Evolutionary conservation across 2,888 invertebrate species (phyloP).

Genomic region (Cryptocephalus moraei): DNA sequence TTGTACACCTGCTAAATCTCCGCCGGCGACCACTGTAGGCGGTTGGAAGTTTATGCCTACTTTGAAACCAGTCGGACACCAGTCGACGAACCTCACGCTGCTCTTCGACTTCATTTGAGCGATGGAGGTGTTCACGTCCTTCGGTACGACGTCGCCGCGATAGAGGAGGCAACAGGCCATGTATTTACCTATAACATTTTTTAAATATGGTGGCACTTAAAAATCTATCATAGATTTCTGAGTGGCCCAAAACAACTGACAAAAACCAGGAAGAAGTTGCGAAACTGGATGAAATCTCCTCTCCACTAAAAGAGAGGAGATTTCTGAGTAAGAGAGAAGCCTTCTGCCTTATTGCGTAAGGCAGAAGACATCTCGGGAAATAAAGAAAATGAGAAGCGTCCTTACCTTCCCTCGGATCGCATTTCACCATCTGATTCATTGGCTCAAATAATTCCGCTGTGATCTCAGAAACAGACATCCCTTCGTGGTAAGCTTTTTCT

Average conservation of each 20-base stretch:
- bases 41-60: constrained; percentile 48
- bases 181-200: constrained; percentile 47
- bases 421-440: constrained; percentile 83
- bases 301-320: no score
- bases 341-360: no score
- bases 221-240: no score
- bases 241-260: no score
- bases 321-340: no score
- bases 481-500: constrained; percentile 64
- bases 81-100: constrained; percentile 83
- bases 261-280: no score
- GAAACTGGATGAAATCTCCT: no score
- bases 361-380: not conserved
- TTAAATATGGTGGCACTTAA: no score
- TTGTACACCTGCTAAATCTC: constrained; percentile 71
- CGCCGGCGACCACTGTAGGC: constrained; percentile 65
- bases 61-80: constrained; percentile 91
- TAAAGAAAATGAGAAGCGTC: not conserved
- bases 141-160: constrained; percentile 82
- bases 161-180: constrained; percentile 84
- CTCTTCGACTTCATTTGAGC: constrained; percentile 67
- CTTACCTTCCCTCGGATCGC: constrained; percentile 64
- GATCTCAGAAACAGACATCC: constrained; percentile 69
- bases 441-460: constrained; percentile 85
- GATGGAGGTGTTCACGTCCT: constrained; percentile 79